A percentile compares a stretch with the other conserved stretches of the same genome.
phyloP scores from a whole-genome alignment of 2,888 invertebrate genomes.

The Electrophaes corylata region DNA sequence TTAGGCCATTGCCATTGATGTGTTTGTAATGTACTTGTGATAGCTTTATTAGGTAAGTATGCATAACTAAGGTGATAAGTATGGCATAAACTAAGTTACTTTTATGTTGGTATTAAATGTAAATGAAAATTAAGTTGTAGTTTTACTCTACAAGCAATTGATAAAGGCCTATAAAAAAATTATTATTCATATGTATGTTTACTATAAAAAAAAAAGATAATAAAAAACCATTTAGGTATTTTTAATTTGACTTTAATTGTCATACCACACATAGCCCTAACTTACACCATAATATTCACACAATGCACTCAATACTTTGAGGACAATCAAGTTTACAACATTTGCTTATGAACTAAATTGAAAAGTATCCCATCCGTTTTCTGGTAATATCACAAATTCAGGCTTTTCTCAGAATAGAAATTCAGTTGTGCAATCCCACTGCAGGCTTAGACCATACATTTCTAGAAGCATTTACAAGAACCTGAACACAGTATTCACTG shows the following conservation, averaged over 20 bases:
- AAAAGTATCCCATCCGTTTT: slow-evolving; percentile 7
- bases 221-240: too few species aligned
- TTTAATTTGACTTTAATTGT: slow-evolving; percentile 14
- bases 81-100: background rate
- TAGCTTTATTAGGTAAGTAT: slow-evolving; percentile 7
- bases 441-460: background rate
- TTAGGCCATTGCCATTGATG: too few species aligned
- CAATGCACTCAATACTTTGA: slow-evolving; percentile 4
- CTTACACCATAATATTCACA: slow-evolving; percentile 16
- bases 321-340: slow-evolving; percentile 1
- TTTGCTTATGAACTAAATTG: slow-evolving; percentile 9
- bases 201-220: too few species aligned
- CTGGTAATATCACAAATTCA: slow-evolving; percentile 15
- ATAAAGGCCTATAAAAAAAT: too few species aligned
- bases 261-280: slow-evolving; percentile 4
- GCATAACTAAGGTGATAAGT: slow-evolving; percentile 12
- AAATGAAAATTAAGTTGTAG: slow-evolving; percentile 2
- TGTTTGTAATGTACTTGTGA: slow-evolving; percentile 18
- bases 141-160: background rate
- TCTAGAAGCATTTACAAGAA: background rate
- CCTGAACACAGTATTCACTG: background rate
- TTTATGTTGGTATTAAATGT: slow-evolving; percentile 10
- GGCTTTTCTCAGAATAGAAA: slow-evolving; percentile 4
- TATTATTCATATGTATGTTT: too few species aligned
- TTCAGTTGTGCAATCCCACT: background rate